Conservation (phyloP, 2,113 vertebrate species). For the Saguinus imperator region DNA sequence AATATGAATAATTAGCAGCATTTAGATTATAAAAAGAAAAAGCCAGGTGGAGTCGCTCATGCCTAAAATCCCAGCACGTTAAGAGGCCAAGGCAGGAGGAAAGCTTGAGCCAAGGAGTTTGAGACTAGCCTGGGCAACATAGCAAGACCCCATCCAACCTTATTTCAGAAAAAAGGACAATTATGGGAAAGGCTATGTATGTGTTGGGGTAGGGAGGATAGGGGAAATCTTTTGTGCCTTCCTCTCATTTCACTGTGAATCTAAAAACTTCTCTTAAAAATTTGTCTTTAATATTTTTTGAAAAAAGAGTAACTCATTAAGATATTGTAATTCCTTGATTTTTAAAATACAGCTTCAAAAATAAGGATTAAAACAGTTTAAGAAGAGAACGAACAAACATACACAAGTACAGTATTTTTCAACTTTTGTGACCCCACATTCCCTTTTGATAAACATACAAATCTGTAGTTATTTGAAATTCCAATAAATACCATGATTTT, state of each 20-base stretch:
- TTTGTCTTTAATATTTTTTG: not conserved
- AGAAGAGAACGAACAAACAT: not conserved
- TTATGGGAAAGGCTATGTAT: not conserved
- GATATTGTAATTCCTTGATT: not conserved
- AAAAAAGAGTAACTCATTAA: not conserved
- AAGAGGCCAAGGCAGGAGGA: no score
- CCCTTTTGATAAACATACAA: not conserved
- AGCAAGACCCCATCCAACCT: no score
- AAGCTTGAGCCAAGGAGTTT: no score
- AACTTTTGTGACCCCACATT: not conserved
- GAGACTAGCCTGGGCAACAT: no score
- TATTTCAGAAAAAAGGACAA: not conserved
- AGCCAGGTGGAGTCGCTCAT: no score
- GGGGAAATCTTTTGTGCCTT: not conserved
- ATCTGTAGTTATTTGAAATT: not conserved
- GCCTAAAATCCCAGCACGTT: no score
- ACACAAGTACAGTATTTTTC: not conserved
- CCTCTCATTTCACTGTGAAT: not conserved
- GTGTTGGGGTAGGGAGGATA: not conserved
- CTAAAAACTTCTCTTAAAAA: not conserved
- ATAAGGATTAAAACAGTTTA: not conserved
- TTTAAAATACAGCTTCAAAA: not conserved
- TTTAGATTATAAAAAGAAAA: not conserved
- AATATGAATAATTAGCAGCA: not conserved
- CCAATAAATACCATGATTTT: not conserved